Base-by-base conservation (phyloP, 2,888 invertebrate species). In the Metallyticus violacea region DNA sequence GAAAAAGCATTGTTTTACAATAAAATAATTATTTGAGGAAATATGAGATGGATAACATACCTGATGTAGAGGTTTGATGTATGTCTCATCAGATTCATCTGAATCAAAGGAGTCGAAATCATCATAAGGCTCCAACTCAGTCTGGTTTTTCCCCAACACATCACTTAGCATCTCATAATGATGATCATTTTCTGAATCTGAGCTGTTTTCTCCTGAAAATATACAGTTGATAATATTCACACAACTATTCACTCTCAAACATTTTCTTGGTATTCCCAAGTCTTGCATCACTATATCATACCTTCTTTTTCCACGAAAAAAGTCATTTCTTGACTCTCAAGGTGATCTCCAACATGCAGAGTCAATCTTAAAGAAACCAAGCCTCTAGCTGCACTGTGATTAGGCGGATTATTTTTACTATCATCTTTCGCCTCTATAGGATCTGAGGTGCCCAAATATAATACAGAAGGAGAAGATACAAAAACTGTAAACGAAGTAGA, bases 51-150 rank as follows among this genome's bases (percentile, higher is more conserved):
- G 2, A 62, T 62, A 4, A 15, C 79, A 87, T 84, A 89, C 89
- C 88, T 87, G 87, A 29, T 80, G 81, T 62, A 79, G 30, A 28
- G 85, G 82, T 81, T 86, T 87, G 76, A 77, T 87, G 85, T 79
- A 86, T 40, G 77, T 86, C 62, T 88, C 88, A n/a, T 86, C 88
- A n/a, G 88, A 88, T 22, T 88, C 89, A 89, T 95, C 95, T 89
- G 94, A 94, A 89, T 96, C 96, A 90, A 96, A 96, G 81, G 96
- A 96, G 91, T 96, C 96, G 89, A 94, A 95, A 90, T 95, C 95
- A 89, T 95, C 95, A 89, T 92, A 85, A 26, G 84, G 81, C 4
- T 82, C 27, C 7, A 76, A 92, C 87, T 92, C 90, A n/a, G 91
- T 91, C 88, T 87, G 88, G 87, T 86, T 89, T 26, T 84, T 81